These are phyloP conservation scores for Boloria selene DNA, from an alignment of 2,888 invertebrate species.

Conservation along the genomic window DNA sequence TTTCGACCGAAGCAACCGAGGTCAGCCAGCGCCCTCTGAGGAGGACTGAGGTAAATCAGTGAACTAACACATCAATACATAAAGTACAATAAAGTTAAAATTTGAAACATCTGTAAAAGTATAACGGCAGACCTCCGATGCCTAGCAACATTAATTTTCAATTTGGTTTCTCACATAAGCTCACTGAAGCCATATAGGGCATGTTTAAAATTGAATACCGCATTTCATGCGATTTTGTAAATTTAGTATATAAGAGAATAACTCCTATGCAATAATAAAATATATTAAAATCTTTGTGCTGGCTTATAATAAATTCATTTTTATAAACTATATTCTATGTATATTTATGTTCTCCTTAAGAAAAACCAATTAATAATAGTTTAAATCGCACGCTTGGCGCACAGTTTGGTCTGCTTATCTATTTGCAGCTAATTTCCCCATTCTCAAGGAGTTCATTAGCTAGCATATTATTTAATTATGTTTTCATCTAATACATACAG, in stretches of 20 bases:
- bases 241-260: conserved; percentile 78
- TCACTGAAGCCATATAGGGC: conserved; percentile 62
- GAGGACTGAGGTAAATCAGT: conserved; percentile 13
- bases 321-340: conserved; percentile 77
- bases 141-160: conserved; percentile 36
- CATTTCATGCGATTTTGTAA: conserved; percentile 76
- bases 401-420: conserved; percentile 73
- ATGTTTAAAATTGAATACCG: conserved; percentile 60
- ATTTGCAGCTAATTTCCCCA: conserved; percentile 54
- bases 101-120: not conserved
- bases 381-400: conserved; percentile 75
- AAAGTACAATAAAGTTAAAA: not conserved
- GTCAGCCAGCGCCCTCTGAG: conserved; percentile 17
- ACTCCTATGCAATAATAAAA: conserved; percentile 81
- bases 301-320: conserved; percentile 82
- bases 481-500: conserved; percentile 56
- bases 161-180: conserved; percentile 57
- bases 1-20: conserved; percentile 39
- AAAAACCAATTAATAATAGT: conserved; percentile 65
- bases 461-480: conserved; percentile 43
- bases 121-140: conserved; percentile 23
- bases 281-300: conserved; percentile 83
- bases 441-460: conserved; percentile 52
- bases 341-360: conserved; percentile 58
- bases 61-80: conserved; percentile 6